These are phyloP conservation scores for Eonycteris spelaea DNA, from an alignment of 2,113 vertebrate species.

Conservation along the genomic window DNA sequence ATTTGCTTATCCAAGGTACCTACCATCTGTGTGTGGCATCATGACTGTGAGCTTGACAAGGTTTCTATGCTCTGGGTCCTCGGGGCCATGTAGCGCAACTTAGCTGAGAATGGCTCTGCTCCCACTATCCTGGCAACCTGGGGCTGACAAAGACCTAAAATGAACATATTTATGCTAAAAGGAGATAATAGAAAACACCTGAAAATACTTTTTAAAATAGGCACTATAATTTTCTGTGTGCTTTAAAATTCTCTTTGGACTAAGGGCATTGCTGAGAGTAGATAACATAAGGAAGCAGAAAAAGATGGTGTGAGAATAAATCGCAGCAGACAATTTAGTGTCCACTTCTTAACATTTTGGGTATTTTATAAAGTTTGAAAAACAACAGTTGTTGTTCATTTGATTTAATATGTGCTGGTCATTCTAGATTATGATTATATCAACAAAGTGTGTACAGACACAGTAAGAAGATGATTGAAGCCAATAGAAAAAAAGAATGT, in stretches of 20 bases:
- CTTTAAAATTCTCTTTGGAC: background rate
- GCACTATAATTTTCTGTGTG: background rate
- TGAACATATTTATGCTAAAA: background rate
- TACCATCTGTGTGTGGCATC: constrained; percentile 96
- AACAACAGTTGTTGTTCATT: background rate
- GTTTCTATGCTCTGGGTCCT: constrained; percentile 89
- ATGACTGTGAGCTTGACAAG: constrained; percentile 95
- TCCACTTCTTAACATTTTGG: background rate
- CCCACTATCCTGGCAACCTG: constrained; percentile 90
- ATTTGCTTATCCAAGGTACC: constrained; percentile 50
- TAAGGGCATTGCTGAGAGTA: background rate
- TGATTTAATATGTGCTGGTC: background rate
- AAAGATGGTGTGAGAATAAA: fast-evolving
- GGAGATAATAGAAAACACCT: background rate
- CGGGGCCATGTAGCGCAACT: constrained; percentile 91
- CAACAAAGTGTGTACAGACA: background rate
- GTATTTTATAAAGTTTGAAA: background rate
- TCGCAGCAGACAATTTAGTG: background rate
- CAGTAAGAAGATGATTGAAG: background rate
- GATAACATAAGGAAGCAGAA: background rate
- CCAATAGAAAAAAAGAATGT: background rate
- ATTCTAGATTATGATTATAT: background rate
- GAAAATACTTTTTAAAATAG: background rate
- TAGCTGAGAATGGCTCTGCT: constrained; percentile 96
- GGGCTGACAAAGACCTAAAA: constrained; percentile 93